These are phyloP conservation scores for Pyralis farinalis DNA, from an alignment of 2,888 invertebrate genomes.

Conservation along the genomic window DNA sequence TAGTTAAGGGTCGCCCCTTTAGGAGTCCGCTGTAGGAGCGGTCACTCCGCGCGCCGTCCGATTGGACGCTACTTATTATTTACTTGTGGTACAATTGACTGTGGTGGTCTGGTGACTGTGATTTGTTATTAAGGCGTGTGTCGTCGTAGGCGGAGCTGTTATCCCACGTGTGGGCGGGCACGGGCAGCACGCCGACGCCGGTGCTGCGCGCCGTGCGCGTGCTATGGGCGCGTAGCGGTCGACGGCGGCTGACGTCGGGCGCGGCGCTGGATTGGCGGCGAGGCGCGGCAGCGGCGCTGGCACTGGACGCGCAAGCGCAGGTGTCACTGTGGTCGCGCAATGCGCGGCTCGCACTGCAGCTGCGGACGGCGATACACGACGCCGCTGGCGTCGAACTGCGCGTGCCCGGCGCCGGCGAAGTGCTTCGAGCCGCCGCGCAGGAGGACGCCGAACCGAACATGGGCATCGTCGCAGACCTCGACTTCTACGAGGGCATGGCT, in stretches of 20 bases:
- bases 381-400: slow-evolving; percentile 28
- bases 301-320: slow-evolving; percentile 28
- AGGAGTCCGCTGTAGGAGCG: too few relatives aligned
- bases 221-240: slow-evolving; percentile 18
- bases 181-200: slow-evolving; percentile 45
- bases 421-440: slow-evolving; percentile 21
- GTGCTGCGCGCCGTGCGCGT: slow-evolving; percentile 42
- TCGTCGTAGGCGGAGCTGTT: slow-evolving; percentile 49
- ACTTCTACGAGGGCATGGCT: slow-evolving; percentile 53
- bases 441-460: slow-evolving; percentile 30
- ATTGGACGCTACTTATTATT: too few relatives aligned
- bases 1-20: too few relatives aligned
- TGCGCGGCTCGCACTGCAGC: slow-evolving; percentile 18
- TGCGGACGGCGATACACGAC: slow-evolving; percentile 23
- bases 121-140: too few relatives aligned
- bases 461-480: slow-evolving; percentile 43
- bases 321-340: slow-evolving; percentile 20
- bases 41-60: too few relatives aligned
- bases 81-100: too few relatives aligned
- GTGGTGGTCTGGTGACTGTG: too few relatives aligned
- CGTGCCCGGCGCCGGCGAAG: slow-evolving; percentile 37
- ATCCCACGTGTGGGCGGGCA: slow-evolving; percentile 61
- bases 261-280: slow-evolving; percentile 17
- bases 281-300: slow-evolving; percentile 21
- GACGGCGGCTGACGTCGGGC: slow-evolving; percentile 19